These are phyloP conservation scores for Drosophila prosaltans DNA, from an alignment of 1,140 invertebrate species.

Conservation along the genomic window DNA sequence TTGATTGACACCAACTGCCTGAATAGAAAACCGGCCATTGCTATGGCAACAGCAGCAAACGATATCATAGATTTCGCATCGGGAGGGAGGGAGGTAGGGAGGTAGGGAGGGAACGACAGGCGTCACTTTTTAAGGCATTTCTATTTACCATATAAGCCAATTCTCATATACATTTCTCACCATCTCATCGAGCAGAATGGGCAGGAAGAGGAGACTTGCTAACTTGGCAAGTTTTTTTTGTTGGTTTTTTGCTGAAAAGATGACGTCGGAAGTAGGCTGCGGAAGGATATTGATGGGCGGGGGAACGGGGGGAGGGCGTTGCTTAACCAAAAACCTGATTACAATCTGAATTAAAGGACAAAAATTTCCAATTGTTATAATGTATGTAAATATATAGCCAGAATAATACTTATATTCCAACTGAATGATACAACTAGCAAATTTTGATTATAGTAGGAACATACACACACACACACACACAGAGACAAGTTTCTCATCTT, in stretches of 20 bases:
- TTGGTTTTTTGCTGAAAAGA: neutral
- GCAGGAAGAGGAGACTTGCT: neutral
- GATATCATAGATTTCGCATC: no score
- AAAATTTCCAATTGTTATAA: conserved; percentile 5
- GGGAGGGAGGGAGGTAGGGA: no score
- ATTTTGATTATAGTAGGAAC: no score
- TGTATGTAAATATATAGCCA: neutral
- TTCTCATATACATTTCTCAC: neutral
- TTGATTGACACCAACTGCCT: conserved; percentile 2
- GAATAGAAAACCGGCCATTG: neutral
- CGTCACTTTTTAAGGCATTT: conserved; percentile 8
- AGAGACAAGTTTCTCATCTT: no score
- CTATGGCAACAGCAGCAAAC: neutral
- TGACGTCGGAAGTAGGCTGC: neutral
- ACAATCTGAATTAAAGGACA: conserved; percentile 8
- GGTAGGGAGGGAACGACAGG: neutral
- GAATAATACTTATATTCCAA: no score
- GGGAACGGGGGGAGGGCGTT: neutral
- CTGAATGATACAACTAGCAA: no score
- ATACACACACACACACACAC: no score
- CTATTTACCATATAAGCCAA: conserved; percentile 9
- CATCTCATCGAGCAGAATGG: neutral
- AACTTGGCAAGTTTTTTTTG: neutral
- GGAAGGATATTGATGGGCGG: neutral
- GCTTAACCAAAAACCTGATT: neutral